Evolutionary conservation across 2,113 vertebrate species (phyloP).

Genomic region (Antigone vipio): DNA sequence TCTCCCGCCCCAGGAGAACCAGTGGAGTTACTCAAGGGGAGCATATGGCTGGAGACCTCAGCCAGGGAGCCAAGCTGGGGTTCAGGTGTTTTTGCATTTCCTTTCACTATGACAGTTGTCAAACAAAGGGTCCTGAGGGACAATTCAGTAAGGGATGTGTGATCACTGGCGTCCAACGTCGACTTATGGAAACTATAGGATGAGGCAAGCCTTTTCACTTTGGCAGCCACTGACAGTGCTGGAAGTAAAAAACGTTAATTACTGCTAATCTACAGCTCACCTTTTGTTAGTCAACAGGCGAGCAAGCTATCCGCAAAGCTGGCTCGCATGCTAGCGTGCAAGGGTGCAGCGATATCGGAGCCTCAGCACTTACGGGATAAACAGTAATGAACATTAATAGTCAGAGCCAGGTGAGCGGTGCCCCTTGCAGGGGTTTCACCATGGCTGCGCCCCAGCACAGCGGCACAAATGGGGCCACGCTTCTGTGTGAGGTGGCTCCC

Average conservation of each 20-base stretch:
- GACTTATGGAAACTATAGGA: neutral
- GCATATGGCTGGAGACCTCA: neutral
- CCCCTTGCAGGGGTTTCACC: neutral
- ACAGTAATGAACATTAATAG: rapidly evolving
- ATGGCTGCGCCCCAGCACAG: neutral
- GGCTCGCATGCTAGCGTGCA: neutral
- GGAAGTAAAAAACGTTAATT: neutral
- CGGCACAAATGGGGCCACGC: rapidly evolving
- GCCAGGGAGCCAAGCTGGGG: neutral
- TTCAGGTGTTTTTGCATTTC: neutral
- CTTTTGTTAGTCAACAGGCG: neutral
- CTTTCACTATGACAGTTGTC: neutral
- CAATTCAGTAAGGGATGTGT: neutral
- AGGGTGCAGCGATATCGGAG: rapidly evolving
- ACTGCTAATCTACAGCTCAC: neutral
- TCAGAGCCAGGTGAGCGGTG: rapidly evolving
- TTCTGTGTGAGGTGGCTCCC: neutral
- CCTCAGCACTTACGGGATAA: neutral
- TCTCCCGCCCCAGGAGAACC: neutral
- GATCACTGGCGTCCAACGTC: rapidly evolving
- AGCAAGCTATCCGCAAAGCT: neutral
- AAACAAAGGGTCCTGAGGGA: neutral
- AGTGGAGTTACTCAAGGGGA: neutral
- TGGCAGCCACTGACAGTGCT: rapidly evolving
- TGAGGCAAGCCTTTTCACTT: neutral